phyloP scores from a whole-genome alignment of 2,113 vertebrate species.

The Tyto alba region DNA sequence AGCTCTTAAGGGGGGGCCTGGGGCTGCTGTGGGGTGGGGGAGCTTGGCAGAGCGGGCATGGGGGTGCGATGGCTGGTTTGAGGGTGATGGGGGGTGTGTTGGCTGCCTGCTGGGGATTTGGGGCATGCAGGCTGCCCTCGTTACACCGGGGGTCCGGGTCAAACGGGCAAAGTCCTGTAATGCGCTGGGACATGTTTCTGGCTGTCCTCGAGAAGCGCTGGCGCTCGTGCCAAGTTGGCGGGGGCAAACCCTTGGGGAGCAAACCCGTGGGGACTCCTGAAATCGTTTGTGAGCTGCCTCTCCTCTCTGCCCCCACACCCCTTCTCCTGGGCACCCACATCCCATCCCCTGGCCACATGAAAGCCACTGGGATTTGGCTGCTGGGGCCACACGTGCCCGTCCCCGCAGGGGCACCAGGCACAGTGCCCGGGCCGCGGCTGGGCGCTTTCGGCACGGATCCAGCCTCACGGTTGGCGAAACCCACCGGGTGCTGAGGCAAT shows the following conservation, averaged over 20 bases:
- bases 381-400: background rate
- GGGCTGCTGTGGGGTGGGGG: background rate
- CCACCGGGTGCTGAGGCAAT: background rate
- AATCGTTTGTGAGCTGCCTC: background rate
- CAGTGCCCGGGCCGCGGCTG: fast-evolving
- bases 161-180: background rate
- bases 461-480: fast-evolving
- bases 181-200: fast-evolving
- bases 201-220: fast-evolving
- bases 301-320: background rate
- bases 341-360: fast-evolving
- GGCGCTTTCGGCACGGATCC: fast-evolving
- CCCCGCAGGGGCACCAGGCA: background rate
- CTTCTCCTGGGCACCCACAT: background rate
- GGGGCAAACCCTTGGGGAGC: background rate
- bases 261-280: background rate
- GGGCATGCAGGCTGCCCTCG: background rate
- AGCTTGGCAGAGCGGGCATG: background rate
- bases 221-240: too few species aligned
- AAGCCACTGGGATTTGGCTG: background rate
- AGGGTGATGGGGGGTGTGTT: background rate
- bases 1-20: fast-evolving
- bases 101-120: background rate
- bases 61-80: fast-evolving
- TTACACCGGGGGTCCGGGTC: fast-evolving